Percentiles rank a stretch among this genome's conserved stretches.
Conservation (phyloP, 2,797 vertebrate genomes). For the Leucoraja ocellata region DNA sequence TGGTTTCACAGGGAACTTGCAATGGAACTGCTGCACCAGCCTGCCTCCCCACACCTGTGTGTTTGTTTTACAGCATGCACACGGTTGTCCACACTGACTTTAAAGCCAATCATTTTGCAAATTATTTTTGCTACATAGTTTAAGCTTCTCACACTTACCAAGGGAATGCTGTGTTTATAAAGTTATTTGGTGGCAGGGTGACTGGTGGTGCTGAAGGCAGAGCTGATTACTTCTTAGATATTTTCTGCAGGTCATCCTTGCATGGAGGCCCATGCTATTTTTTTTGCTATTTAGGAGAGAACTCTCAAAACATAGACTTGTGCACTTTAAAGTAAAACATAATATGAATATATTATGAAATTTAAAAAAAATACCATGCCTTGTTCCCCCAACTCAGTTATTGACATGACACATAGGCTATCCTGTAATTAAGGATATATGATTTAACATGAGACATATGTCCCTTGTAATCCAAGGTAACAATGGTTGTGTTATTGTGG, state of each 20-base stretch:
- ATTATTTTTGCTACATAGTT: background rate
- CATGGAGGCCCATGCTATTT: background rate
- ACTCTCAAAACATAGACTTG: background rate
- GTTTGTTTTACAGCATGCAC: background rate
- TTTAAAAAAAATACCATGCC: background rate
- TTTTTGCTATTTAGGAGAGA: background rate
- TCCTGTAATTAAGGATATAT: background rate
- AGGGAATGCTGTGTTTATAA: background rate
- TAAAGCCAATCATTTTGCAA: background rate
- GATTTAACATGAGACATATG: background rate
- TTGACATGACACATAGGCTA: background rate
- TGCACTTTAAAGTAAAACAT: constrained; percentile 16
- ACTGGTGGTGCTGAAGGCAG: background rate
- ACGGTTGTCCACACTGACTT: background rate
- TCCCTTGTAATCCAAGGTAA: background rate
- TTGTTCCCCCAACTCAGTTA: background rate
- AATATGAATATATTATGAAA: background rate
- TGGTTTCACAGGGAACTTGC: background rate
- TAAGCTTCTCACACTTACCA: background rate
- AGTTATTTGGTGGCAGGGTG: background rate
- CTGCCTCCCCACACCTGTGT: background rate
- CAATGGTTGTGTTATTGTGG: background rate
- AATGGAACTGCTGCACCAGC: background rate
- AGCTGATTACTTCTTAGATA: background rate
- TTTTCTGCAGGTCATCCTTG: background rate